Base-by-base conservation (phyloP, 2,797 vertebrate species). In the Urosaurus nigricauda region DNA sequence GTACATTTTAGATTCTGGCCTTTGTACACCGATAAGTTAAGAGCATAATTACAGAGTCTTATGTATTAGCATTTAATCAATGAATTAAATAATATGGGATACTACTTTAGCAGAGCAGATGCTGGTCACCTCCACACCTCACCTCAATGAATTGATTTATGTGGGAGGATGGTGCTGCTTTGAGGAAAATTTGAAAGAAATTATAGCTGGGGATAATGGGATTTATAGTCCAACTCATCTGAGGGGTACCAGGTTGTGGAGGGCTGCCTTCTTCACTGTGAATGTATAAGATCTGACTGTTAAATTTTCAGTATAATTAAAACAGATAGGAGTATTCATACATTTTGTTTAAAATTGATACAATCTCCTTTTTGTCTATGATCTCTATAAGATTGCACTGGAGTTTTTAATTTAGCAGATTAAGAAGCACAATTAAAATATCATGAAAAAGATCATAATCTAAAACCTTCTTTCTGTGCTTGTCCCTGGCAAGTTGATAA, bases 401-500 rank as follows among this genome's bases (percentile, higher is more conserved):
- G 95, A 95, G 95, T 96, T 97, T 97, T 97, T 97, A 96, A 97
- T 97, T 97, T 96, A 97, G 92, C 93, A 96, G 96, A 97, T 97
- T 97, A 97, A 96, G 95, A 96, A 96, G 93, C 93, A 97, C 96
- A 97, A 97, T 97, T 97, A 97, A 97, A 97, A 97, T 96, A 97
- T 96, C 97, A 96, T 95, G 95, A 96, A 96, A 95, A 96, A 97
- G 96, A 97, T 96, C 88, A 87, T 95, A 97, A 97, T 96, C 97
- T 94, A 95, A 95, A 93, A 84, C 92, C 79, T 35, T 90, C 79
- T 63, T 90, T 92, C 92, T 91, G 88, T 92, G 90, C 93, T 95
- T 96, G 92, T 96, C 93, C 92, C 91, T 95, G 93, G 94, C 94
- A 96, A 94, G 93, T 93, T 96, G 95, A 97, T 97, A 97, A 96